phyloP scores from a whole-genome alignment of 2,888 invertebrate species.

The Junonia oenone region DNA sequence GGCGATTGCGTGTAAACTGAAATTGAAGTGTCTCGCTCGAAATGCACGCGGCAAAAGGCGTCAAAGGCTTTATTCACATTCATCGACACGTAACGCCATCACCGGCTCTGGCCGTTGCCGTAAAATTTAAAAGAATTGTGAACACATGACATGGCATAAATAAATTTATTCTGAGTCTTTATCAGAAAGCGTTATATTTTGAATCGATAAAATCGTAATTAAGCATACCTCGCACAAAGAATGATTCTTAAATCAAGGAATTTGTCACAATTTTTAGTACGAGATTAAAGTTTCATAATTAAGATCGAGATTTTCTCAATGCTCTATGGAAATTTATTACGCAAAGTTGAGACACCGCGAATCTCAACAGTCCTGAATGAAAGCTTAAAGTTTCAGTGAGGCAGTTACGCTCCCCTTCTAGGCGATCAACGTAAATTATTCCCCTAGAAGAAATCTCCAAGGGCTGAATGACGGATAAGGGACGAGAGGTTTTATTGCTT shows the following conservation, averaged over 20 bases:
- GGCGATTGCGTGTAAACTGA: conserved; percentile 52
- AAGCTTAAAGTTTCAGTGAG: conserved; percentile 78
- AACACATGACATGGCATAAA: conserved; percentile 22
- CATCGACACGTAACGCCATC: conserved; percentile 60
- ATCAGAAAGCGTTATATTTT: not conserved
- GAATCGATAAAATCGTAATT: conserved; percentile 12
- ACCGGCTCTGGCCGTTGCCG: conserved; percentile 36
- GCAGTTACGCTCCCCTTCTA: conserved; percentile 75
- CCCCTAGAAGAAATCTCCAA: conserved; percentile 76
- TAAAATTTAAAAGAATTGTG: conserved; percentile 43
- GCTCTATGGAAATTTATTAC: conserved; percentile 71
- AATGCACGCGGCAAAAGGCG: conserved; percentile 63
- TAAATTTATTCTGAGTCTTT: conserved; percentile 10
- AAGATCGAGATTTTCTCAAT: conserved; percentile 47
- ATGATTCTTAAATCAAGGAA: not conserved
- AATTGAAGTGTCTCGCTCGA: conserved; percentile 60
- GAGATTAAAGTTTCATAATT: conserved; percentile 36
- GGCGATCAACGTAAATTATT: conserved; percentile 78
- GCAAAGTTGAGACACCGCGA: conserved; percentile 68
- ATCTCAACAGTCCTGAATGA: conserved; percentile 70
- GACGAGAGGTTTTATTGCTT: conserved; percentile 73
- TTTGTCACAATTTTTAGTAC: conserved; percentile 16
- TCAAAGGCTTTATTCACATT: conserved; percentile 70
- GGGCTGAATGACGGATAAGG: conserved; percentile 78
- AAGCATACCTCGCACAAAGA: not conserved